Evolutionary conservation across 2,113 vertebrate species (phyloP).

Genomic region (Mohoua ochrocephala): DNA sequence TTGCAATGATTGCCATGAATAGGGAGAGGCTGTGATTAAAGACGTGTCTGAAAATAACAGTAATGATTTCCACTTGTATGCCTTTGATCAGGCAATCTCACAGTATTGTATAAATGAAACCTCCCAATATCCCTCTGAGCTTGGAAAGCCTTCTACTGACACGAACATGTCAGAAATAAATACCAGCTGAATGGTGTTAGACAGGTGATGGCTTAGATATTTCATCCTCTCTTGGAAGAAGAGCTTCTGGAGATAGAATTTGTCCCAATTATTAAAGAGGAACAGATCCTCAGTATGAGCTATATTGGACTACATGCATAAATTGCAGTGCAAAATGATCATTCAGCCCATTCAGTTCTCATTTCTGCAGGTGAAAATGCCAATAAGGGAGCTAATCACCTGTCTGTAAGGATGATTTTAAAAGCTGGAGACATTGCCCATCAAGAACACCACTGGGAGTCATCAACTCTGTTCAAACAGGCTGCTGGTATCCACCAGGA

Average conservation of each 20-base stretch:
- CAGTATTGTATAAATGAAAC: conserved; percentile 30
- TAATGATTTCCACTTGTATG: conserved; percentile 54
- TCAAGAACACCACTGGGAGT: neutral
- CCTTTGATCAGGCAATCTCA: conserved; percentile 57
- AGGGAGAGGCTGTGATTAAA: conserved; percentile 38
- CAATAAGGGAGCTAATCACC: conserved; percentile 13
- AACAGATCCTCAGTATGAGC: neutral
- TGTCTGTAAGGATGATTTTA: conserved; percentile 5
- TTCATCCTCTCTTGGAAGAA: conserved; percentile 10
- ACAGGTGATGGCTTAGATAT: conserved; percentile 31
- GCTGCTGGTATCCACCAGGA: neutral
- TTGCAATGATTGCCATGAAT: conserved; percentile 50
- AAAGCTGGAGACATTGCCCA: neutral
- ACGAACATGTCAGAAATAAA: conserved; percentile 15
- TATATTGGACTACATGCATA: conserved; percentile 16
- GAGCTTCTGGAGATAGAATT: conserved; percentile 6
- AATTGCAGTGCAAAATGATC: conserved; percentile 21
- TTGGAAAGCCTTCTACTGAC: conserved; percentile 47
- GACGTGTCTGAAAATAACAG: conserved; percentile 52
- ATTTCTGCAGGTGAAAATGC: conserved; percentile 14
- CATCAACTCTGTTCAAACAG: neutral
- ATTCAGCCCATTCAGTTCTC: neutral
- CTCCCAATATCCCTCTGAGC: conserved; percentile 3
- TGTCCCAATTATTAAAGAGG: neutral
- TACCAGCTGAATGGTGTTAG: conserved; percentile 13